phyloP scores from a whole-genome alignment of 2,113 vertebrate genomes.

The Oncorhynchus clarkii region DNA sequence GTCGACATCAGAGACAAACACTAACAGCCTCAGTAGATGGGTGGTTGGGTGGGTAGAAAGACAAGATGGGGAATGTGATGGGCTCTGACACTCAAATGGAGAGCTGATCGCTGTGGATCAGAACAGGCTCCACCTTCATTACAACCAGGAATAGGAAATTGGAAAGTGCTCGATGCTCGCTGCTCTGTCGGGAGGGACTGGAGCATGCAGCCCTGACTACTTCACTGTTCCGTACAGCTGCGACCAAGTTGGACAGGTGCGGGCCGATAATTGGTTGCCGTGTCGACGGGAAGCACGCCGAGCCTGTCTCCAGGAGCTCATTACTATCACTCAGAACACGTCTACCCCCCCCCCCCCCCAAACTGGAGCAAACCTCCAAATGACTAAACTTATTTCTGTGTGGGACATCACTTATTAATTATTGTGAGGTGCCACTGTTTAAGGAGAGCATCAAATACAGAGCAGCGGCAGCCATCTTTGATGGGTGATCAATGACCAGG shows the following conservation, averaged over 20 bases:
- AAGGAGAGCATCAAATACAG: too few relatives aligned
- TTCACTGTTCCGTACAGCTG: conserved; percentile 15
- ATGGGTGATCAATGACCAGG: too few relatives aligned
- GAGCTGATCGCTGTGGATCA: too few relatives aligned
- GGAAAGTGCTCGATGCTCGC: neutral
- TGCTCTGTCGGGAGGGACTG: conserved; percentile 17
- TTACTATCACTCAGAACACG: conserved; percentile 65
- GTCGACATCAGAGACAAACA: neutral
- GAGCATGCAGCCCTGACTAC: conserved; percentile 11
- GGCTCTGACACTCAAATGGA: neutral
- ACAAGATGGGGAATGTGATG: neutral
- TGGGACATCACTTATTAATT: conserved; percentile 17
- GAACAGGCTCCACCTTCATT: conserved; percentile 20
- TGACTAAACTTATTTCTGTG: conserved; percentile 23
- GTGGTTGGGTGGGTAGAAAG: neutral
- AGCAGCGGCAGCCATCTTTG: too few relatives aligned
- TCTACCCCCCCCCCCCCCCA: conserved; percentile 1
- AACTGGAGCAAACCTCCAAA: neutral
- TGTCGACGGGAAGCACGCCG: conserved; percentile 45
- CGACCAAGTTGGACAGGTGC: conserved; percentile 61
- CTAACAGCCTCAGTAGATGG: neutral
- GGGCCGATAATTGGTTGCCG: conserved; percentile 67
- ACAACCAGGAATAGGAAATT: conserved; percentile 5
- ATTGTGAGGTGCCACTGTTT: conserved; percentile 23
- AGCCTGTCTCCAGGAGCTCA: conserved; percentile 65